These are phyloP conservation scores for Eurypyga helias DNA, from an alignment of 2,113 vertebrate species.

Conservation along the genomic window DNA sequence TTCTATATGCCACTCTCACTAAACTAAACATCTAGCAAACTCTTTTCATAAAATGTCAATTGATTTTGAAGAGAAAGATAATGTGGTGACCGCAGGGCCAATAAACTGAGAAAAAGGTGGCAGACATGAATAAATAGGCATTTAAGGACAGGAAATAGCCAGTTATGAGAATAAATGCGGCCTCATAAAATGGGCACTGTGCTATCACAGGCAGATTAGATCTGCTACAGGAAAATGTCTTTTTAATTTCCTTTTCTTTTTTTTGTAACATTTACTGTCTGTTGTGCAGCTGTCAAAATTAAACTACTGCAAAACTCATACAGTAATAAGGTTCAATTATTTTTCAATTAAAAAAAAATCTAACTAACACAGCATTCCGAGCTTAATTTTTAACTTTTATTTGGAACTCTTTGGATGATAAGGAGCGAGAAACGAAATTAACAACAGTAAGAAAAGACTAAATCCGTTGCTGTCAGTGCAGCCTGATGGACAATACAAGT, in stretches of 20 bases:
- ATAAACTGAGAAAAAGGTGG: conserved; percentile 29
- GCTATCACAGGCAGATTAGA: background rate
- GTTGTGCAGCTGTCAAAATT: background rate
- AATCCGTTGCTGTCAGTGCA: background rate
- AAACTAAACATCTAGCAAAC: conserved; percentile 42
- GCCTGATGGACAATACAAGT: background rate
- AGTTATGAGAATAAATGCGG: conserved; percentile 56
- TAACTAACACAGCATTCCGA: background rate
- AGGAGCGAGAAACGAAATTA: background rate
- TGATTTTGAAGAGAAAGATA: conserved; percentile 67
- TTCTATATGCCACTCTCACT: background rate
- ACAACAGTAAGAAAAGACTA: background rate
- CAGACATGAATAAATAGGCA: conserved; percentile 61
- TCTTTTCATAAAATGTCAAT: conserved; percentile 58
- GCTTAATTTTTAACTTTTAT: background rate
- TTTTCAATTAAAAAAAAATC: background rate
- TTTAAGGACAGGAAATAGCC: conserved; percentile 67
- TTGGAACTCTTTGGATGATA: background rate
- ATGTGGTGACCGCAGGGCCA: conserved; percentile 38
- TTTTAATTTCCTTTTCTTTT: background rate
- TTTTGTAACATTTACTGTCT: background rate
- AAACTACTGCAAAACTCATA: background rate
- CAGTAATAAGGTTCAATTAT: background rate
- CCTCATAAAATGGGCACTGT: background rate
- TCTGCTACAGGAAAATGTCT: background rate